phyloP scores from a whole-genome alignment of 2,888 invertebrate species.

The Andrena marginata region DNA sequence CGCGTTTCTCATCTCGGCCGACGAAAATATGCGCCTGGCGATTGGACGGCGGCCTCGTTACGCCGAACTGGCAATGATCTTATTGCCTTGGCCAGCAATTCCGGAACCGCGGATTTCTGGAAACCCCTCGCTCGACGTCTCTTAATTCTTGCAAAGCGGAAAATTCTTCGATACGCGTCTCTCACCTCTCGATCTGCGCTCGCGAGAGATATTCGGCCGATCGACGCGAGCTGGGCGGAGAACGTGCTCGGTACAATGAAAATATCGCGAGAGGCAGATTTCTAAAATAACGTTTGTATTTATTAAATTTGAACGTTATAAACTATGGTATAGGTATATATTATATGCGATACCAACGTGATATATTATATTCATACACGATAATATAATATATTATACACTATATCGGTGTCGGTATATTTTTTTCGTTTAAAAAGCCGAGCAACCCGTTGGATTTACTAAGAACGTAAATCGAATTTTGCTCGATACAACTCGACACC shows the following conservation, averaged over 20 bases:
- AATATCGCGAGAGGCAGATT: constrained; percentile 27
- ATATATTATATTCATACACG: constrained; percentile 47
- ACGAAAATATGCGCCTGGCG: constrained; percentile 18
- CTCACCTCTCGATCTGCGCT: neutral
- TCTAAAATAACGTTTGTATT: constrained; percentile 57
- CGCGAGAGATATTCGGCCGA: neutral
- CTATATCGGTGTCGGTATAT: constrained; percentile 13
- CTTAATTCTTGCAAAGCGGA: neutral
- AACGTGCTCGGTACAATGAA: constrained; percentile 15
- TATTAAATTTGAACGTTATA: constrained; percentile 55
- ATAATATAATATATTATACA: constrained; percentile 50
- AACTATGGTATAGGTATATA: constrained; percentile 41
- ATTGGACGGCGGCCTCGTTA: constrained; percentile 42
- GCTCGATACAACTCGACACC: constrained; percentile 19
- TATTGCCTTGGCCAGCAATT: constrained; percentile 53
- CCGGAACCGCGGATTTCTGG: neutral
- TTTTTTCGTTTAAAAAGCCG: constrained; percentile 31
- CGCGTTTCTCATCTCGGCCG: constrained; percentile 20
- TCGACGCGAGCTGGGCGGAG: neutral
- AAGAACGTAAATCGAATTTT: constrained; percentile 41
- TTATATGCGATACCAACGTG: constrained; percentile 33
- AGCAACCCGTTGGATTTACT: constrained; percentile 22
- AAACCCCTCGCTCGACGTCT: neutral
- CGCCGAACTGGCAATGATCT: constrained; percentile 50
- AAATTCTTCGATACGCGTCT: neutral